Evolutionary conservation across 2,888 invertebrate species (phyloP), one percentile per base, ranked within the genome.

Genomic region (Heteromurus nitidus): DNA sequence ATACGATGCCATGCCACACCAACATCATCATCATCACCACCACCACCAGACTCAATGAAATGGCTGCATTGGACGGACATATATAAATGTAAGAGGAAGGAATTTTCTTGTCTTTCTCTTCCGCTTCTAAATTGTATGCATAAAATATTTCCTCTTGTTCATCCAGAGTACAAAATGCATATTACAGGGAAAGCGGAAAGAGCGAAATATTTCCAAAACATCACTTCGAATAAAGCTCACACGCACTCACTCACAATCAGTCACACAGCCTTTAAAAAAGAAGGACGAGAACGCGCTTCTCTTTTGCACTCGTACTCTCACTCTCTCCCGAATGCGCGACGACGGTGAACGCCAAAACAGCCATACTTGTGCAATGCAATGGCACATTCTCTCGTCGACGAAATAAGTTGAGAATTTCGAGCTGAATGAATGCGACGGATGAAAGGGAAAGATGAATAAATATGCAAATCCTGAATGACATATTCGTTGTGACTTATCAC

Each of bases 401-500:
- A 64, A 36, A 26, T n/a, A 65, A 42, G 65, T 65, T 42, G 65
- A 44, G 47, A 69, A 69, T 22, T 31, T 47, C 18, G 58, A 75
- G 62, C 64, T 58, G 69, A 76, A 70, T 79, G 72, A 64, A 26
- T 64, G 72, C 44, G 58, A 60, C 50, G 70, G 72, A 79, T 79
- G 79, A 79, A 79, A 70, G 64, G 28, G 70, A 72, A 67, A 72
- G 79, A 79, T 79, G 79, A 79, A 79, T 79, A 79, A 79, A 79
- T 79, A 79, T 79, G 79, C 79, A 79, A 79, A 79, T 79, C 72
- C 65, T 72, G 79, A 65, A 64, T 79, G 79, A 79, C 79, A 79
- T 79, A 79, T 79, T 79, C 65, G 65, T 72, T 77, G 77, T 77
- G 77, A 77, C 77, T 77, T 79, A 79, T 79, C 79, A 79, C 79